phyloP scores from a whole-genome alignment of 1,140 invertebrate genomes.

The Aphidius ervi region DNA sequence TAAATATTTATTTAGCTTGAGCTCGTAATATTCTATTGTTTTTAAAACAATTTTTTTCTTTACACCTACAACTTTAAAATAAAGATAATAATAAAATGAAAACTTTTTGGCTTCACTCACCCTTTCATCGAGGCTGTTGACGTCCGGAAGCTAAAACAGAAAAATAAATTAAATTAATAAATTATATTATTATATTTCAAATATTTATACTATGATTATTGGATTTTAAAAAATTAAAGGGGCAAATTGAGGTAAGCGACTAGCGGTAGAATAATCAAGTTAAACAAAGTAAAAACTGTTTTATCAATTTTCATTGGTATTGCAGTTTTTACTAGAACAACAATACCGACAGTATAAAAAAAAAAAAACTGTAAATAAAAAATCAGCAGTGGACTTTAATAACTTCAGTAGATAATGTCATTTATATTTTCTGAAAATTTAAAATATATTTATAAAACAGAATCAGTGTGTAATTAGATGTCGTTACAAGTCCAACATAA shows the following conservation, averaged over 20 bases:
- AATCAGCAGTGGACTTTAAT: too few species aligned
- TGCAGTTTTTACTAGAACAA: too few species aligned
- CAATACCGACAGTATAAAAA: too few species aligned
- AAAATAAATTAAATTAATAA: slow-evolving; percentile 21
- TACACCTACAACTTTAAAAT: background rate
- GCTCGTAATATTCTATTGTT: background rate
- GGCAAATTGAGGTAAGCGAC: background rate
- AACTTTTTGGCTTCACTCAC: slow-evolving; percentile 31
- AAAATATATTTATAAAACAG: too few species aligned
- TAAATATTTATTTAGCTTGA: too few species aligned
- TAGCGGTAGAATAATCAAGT: background rate
- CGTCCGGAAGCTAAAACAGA: slow-evolving; percentile 46
- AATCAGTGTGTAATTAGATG: background rate
- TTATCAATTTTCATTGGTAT: background rate
- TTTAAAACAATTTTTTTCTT: background rate
- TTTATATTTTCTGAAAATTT: too few species aligned
- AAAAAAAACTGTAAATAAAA: too few species aligned
- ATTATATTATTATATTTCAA: slow-evolving; percentile 19
- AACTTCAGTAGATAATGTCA: background rate
- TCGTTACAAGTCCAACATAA: slow-evolving; percentile 32
- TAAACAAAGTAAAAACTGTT: background rate
- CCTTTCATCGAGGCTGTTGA: slow-evolving; percentile 46
- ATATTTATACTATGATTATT: background rate
- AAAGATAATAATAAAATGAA: too few species aligned
- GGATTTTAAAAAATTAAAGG: too few species aligned